phyloP scores from a whole-genome alignment of 2,113 vertebrate genomes.

The Rhea americana region DNA sequence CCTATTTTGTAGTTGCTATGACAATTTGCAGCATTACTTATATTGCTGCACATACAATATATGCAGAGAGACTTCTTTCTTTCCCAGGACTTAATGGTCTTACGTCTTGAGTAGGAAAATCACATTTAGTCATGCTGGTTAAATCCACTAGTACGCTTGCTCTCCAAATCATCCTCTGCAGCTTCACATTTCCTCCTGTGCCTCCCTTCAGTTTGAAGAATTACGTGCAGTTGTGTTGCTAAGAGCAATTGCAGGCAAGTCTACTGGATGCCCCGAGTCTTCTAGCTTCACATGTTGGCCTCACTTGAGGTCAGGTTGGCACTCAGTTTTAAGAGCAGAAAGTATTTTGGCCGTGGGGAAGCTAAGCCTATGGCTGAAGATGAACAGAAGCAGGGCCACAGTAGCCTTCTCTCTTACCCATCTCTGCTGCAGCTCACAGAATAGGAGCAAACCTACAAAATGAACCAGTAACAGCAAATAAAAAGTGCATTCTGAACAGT shows the following conservation, averaged over 20 bases:
- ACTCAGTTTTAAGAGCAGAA: neutral
- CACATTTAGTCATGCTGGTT: neutral
- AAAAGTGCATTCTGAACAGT: neutral
- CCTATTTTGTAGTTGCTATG: conserved; percentile 37
- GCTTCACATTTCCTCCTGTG: neutral
- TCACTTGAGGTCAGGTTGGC: neutral
- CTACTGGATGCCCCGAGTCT: neutral
- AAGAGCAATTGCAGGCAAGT: neutral
- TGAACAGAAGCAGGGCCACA: neutral
- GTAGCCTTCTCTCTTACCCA: neutral
- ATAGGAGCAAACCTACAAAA: accelerated
- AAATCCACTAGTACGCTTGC: neutral
- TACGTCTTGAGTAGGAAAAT: neutral
- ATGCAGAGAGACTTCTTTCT: neutral
- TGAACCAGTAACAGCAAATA: neutral
- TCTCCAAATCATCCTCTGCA: neutral
- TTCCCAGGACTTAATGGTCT: neutral
- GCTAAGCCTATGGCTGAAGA: neutral
- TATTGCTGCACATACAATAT: neutral
- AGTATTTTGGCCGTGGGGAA: neutral
- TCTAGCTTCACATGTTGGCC: neutral
- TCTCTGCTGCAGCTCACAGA: neutral
- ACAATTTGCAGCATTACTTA: conserved; percentile 13
- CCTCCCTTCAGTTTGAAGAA: neutral
- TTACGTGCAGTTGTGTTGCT: neutral